phyloP scores from a whole-genome alignment of 2,888 invertebrate genomes.

The Cheilosia pagana region DNA sequence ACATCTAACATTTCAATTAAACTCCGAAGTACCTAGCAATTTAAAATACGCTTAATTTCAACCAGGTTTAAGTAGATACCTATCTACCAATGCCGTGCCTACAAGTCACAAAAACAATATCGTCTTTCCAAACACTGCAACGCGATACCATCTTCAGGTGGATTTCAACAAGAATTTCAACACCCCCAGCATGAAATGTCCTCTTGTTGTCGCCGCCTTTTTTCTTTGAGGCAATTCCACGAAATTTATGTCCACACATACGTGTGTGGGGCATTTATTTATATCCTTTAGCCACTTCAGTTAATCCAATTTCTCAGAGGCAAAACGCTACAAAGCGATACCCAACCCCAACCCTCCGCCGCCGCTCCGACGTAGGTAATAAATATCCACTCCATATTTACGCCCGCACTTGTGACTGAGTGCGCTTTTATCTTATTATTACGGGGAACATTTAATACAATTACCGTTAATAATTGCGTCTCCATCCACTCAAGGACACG shows the following conservation, averaged over 20 bases:
- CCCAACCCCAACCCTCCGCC: neutral
- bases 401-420: constrained; percentile 58
- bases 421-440: constrained; percentile 64
- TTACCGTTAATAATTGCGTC: constrained; percentile 69
- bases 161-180: constrained; percentile 48
- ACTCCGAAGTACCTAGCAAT: neutral
- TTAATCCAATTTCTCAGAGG: constrained; percentile 61
- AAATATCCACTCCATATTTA: constrained; percentile 62
- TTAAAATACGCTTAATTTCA: constrained; percentile 8
- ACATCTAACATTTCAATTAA: neutral
- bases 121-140: neutral
- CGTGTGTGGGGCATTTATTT: constrained; percentile 52
- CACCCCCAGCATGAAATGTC: constrained; percentile 23
- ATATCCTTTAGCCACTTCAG: constrained; percentile 60
- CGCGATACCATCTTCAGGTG: constrained; percentile 20
- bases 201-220: constrained; percentile 21
- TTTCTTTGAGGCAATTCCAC: constrained; percentile 38
- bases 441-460: constrained; percentile 71
- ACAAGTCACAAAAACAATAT: constrained; percentile 25
- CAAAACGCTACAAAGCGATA: constrained; percentile 27
- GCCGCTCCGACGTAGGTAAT: constrained; percentile 48
- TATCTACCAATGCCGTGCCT: neutral
- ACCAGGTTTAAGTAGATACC: neutral
- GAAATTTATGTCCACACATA: constrained; percentile 62
- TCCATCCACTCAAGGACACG: constrained; percentile 19